These are phyloP conservation scores for Machimus atricapillus DNA, from an alignment of 2,888 invertebrate species.

Conservation along the genomic window DNA sequence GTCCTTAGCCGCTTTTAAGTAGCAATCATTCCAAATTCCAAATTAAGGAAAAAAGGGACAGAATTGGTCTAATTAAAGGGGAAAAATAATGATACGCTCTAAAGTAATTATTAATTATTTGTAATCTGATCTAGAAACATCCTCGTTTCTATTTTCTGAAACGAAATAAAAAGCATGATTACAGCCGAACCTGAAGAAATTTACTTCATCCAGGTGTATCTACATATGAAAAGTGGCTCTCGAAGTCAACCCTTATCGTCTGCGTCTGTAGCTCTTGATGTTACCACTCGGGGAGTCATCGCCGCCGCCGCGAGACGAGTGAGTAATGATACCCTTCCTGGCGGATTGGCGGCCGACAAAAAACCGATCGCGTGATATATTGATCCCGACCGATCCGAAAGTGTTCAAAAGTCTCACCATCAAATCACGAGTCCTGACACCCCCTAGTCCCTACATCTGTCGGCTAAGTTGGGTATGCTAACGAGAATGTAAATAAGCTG, in stretches of 20 bases:
- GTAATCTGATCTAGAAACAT: neutral
- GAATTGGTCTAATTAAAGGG: neutral
- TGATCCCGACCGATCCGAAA: neutral
- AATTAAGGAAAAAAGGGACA: neutral
- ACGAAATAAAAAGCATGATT: neutral
- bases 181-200: neutral
- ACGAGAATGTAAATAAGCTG: conserved; percentile 24
- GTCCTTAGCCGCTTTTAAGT: neutral
- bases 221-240: conserved; percentile 1
- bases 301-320: conserved; percentile 31
- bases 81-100: neutral
- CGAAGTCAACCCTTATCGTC: conserved; percentile 30
- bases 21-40: neutral
- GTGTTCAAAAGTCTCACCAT: conserved; percentile 16
- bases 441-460: conserved; percentile 39
- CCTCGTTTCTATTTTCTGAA: neutral
- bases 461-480: conserved; percentile 25
- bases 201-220: conserved; percentile 6
- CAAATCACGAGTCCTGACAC: conserved; percentile 20
- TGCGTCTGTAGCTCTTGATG: conserved; percentile 32
- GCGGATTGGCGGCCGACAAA: neutral
- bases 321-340: conserved; percentile 42
- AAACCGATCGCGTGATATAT: conserved; percentile 41
- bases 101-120: neutral
- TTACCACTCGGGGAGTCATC: conserved; percentile 42